Evolutionary conservation across 1,140 invertebrate genomes (phyloP).

Genomic region (Eueides isabella): DNA sequence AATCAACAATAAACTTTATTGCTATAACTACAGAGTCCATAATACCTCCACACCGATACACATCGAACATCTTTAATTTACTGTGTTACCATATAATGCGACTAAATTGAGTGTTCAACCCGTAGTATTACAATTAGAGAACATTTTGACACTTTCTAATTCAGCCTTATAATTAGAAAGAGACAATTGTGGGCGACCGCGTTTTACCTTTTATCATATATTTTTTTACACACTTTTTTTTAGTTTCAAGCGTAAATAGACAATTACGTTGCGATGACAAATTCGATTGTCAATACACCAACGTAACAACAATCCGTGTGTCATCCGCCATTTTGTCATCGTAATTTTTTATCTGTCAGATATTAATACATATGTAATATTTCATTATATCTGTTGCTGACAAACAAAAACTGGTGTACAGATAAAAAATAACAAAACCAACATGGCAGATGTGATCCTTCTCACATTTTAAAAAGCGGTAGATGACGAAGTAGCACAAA

Average conservation of each 20-base stretch:
- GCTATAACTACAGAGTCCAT: conserved; percentile 71
- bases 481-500: conserved; percentile 34
- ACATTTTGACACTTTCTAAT: conserved; percentile 77
- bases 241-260: conserved; percentile 12
- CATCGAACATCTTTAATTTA: conserved; percentile 59
- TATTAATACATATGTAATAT: not conserved
- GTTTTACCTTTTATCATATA: conserved; percentile 38
- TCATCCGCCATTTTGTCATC: not conserved
- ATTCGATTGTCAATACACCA: not conserved
- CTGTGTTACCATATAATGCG: conserved; percentile 50
- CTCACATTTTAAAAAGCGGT: conserved; percentile 34
- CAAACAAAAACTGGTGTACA: not conserved
- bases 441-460: conserved; percentile 13
- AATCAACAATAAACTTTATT: conserved; percentile 64
- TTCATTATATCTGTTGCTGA: not conserved
- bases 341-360: not conserved
- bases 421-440: conserved; percentile 13
- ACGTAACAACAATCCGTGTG: not conserved
- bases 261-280: not conserved
- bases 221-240: conserved; percentile 37
- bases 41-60: conserved; percentile 72
- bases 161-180: conserved; percentile 80
- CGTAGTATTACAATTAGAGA: conserved; percentile 42
- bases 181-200: conserved; percentile 64
- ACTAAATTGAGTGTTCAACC: conserved; percentile 48